Conservation (phyloP, 1,140 invertebrate species). For the Popillia japonica region DNA sequence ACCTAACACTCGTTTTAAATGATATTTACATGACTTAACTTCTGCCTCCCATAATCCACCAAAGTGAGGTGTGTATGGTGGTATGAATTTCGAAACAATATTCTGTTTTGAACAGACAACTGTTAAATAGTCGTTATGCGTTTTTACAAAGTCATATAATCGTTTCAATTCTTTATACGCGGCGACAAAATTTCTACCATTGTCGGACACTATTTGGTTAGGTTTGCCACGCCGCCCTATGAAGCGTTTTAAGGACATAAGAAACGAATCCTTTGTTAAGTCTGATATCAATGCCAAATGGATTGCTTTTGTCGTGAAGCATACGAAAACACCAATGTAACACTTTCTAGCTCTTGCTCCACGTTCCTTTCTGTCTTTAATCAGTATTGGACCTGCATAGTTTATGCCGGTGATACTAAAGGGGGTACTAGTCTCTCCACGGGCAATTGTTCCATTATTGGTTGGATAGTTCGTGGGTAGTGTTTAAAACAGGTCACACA, state of each 20-base stretch:
- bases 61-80: too few species aligned
- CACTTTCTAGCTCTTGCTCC: conserved; percentile 44
- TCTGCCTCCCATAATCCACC: conserved; percentile 34
- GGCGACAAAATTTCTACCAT: too few species aligned
- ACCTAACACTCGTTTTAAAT: too few species aligned
- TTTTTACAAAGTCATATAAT: too few species aligned
- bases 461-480: conserved; percentile 43
- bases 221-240: conserved; percentile 50
- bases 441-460: conserved; percentile 56
- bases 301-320: conserved; percentile 46
- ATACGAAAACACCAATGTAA: conserved; percentile 48
- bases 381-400: conserved; percentile 41
- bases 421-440: conserved; percentile 47
- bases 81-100: conserved; percentile 25
- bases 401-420: conserved; percentile 53
- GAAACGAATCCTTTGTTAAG: conserved; percentile 44
- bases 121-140: not conserved
- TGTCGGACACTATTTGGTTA: conserved; percentile 50
- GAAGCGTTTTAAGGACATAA: conserved; percentile 52
- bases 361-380: conserved; percentile 20
- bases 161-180: too few species aligned
- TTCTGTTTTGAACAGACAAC: not conserved
- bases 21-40: conserved; percentile 16
- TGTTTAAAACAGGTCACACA: conserved; percentile 33
- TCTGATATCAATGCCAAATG: conserved; percentile 51